Evolutionary conservation across 2,888 invertebrate genomes (phyloP).

Genomic region (Entomobrya multifasciata): DNA sequence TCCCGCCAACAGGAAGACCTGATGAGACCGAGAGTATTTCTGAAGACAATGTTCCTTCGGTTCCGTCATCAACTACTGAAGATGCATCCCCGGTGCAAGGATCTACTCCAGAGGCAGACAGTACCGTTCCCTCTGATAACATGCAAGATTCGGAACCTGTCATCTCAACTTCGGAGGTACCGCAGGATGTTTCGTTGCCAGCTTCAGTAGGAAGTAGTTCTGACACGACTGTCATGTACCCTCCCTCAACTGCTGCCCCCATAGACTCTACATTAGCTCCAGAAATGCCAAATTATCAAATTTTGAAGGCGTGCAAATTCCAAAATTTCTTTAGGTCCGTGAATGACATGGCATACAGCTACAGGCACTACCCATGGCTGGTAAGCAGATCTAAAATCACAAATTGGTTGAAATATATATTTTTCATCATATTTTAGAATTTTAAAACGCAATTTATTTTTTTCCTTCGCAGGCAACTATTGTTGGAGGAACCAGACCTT

Average conservation of each 20-base stretch:
- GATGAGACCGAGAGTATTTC: conserved; percentile 50
- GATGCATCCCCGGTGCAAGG: conserved; percentile 60
- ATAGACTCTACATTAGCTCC: not conserved
- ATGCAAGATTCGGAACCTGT: conserved; percentile 63
- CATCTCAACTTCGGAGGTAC: conserved; percentile 61
- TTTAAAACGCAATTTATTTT: too few species aligned
- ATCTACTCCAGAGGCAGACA: conserved; percentile 49
- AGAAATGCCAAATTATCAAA: conserved; percentile 66
- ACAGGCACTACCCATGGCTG: conserved; percentile 74
- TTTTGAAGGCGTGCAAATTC: conserved; percentile 71
- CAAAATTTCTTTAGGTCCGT: conserved; percentile 70
- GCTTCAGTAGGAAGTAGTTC: conserved; percentile 35
- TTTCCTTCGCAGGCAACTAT: conserved; percentile 65
- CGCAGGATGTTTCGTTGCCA: conserved; percentile 60
- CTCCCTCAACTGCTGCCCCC: conserved; percentile 37
- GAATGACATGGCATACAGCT: conserved; percentile 55
- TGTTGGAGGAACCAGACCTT: conserved; percentile 73
- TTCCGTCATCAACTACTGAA: conserved; percentile 59
- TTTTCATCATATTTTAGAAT: too few species aligned
- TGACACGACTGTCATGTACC: not conserved
- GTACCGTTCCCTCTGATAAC: conserved; percentile 62
- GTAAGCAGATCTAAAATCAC: conserved; percentile 40
- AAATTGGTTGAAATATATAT: too few species aligned
- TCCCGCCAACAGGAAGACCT: conserved; percentile 49
- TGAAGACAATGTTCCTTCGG: conserved; percentile 47